Percentiles rank a stretch among this genome's conserved stretches.
These are phyloP conservation scores for Aythya baeri DNA, from an alignment of 2,113 vertebrate genomes.

Conservation along the genomic window DNA sequence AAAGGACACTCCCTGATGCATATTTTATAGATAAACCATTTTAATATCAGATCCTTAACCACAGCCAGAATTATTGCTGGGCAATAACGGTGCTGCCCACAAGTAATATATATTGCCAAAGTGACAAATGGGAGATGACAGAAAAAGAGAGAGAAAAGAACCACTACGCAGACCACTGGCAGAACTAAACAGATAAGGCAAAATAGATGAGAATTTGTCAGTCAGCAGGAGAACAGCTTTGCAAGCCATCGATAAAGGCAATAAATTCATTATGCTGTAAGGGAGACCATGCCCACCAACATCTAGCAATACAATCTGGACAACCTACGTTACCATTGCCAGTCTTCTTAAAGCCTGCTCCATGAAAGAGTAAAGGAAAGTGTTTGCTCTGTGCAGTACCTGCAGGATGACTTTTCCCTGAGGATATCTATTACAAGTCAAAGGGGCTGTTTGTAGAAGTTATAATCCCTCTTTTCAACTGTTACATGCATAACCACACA, in stretches of 20 bases:
- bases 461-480: not conserved
- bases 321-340: not conserved
- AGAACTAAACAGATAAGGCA: not conserved
- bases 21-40: not conserved
- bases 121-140: not conserved
- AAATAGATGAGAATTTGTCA: rapidly evolving
- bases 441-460: not conserved
- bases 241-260: not conserved
- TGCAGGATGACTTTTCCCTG: not conserved
- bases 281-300: not conserved
- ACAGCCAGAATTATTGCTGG: not conserved
- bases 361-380: not conserved
- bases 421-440: not conserved
- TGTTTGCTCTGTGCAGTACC: not conserved
- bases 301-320: not conserved
- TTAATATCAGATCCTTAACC: not conserved
- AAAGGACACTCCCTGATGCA: not conserved
- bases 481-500: not conserved
- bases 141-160: not conserved
- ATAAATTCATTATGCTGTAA: not conserved
- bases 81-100: not conserved
- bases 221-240: not conserved
- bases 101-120: not conserved
- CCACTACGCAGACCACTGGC: not conserved
- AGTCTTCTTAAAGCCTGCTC: not conserved